phyloP scores from a whole-genome alignment of 2,797 vertebrate genomes.

The Emys orbicularis region DNA sequence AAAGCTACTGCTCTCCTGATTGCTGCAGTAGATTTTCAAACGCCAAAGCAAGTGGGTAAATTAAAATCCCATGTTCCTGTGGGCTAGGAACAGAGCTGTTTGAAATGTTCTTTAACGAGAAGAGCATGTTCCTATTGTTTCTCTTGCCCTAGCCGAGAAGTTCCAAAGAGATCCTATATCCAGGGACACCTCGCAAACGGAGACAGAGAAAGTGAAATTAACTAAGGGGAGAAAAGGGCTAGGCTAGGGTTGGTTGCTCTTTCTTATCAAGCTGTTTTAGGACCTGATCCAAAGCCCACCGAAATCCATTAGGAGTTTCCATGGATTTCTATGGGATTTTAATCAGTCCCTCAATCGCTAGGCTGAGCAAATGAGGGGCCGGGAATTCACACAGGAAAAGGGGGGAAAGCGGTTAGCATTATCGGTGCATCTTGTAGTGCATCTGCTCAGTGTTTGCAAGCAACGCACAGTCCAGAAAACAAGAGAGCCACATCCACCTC shows the following conservation, averaged over 20 bases:
- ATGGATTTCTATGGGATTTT: not conserved
- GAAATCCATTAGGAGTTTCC: not conserved
- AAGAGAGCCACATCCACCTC: not conserved
- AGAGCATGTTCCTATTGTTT: not conserved
- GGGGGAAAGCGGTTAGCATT: not conserved
- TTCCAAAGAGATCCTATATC: not conserved
- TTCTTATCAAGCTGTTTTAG: not conserved
- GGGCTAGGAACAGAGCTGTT: not conserved
- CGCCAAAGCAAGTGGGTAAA: constrained; percentile 7
- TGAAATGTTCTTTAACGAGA: not conserved
- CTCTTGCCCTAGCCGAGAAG: not conserved
- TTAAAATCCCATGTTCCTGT: constrained; percentile 40
- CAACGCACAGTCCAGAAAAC: not conserved
- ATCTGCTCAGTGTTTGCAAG: not conserved
- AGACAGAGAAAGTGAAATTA: not conserved
- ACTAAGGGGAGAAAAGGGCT: not conserved
- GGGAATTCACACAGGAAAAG: not conserved
- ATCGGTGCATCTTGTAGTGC: not conserved
- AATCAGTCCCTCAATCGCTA: not conserved
- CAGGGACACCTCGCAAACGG: not conserved
- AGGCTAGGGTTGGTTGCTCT: not conserved
- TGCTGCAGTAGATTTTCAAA: constrained; percentile 50
- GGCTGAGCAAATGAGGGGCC: not conserved
- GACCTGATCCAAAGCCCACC: not conserved
- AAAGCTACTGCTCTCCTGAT: constrained; percentile 49